Percentiles rank a stretch among this genome's conserved stretches.
phyloP scores from a whole-genome alignment of 2,888 invertebrate species.

The Scaptomyza polygonia region DNA sequence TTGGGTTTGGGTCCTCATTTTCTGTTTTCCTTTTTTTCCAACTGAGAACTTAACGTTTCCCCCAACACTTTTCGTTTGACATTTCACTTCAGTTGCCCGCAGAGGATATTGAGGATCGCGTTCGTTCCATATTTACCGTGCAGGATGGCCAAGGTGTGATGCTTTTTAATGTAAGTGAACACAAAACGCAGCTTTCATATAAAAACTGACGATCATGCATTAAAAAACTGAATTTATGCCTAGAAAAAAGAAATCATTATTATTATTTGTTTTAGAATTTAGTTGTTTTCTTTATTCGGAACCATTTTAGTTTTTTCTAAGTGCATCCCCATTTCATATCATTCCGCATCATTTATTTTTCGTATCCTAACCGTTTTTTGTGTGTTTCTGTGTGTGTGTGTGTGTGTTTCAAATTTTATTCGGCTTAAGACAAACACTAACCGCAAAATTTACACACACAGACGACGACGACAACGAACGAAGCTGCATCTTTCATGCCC shows the following conservation, averaged over 20 bases:
- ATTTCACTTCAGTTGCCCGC: conserved; percentile 59
- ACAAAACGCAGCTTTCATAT: conserved; percentile 1
- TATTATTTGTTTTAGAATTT: too few relatives aligned
- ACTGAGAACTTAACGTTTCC: conserved; percentile 49
- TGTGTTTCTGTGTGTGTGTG: conserved; percentile 50
- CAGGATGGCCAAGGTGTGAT: conserved; percentile 52
- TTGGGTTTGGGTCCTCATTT: conserved; percentile 12
- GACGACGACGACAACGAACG: conserved; percentile 52
- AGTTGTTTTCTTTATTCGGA: too few relatives aligned
- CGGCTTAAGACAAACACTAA: conserved; percentile 48
- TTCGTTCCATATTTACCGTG: conserved; percentile 55
- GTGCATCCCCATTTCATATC: neutral
- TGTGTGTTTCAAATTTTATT: conserved; percentile 38
- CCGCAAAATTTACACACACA: conserved; percentile 65
- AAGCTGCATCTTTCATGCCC: conserved; percentile 69
- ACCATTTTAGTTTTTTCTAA: too few relatives aligned
- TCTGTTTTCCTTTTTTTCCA: conserved; percentile 1
- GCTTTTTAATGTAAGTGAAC: conserved; percentile 67
- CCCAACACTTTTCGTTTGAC: conserved; percentile 46
- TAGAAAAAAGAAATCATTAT: neutral
- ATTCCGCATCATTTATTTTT: conserved; percentile 2
- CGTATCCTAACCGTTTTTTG: conserved; percentile 36
- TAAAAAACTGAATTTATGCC: too few relatives aligned
- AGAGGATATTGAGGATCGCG: conserved; percentile 45
- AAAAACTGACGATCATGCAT: too few relatives aligned